A percentile compares a stretch with the other conserved stretches of the same genome.
These are phyloP conservation scores for Drosophila ochracea DNA, from an alignment of 2,888 invertebrate species.

Conservation along the genomic window DNA sequence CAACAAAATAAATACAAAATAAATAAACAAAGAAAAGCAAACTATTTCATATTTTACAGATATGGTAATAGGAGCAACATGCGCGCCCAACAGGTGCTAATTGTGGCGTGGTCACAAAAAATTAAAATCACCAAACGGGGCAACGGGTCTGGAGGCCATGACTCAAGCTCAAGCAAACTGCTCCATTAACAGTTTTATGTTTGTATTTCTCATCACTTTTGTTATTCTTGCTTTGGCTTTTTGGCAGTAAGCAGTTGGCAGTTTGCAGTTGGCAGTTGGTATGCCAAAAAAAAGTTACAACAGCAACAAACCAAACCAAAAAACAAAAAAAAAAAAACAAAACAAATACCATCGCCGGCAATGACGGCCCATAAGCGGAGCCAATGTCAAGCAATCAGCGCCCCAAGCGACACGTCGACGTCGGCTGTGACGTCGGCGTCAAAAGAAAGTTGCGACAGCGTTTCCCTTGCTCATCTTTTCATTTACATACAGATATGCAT, in stretches of 20 bases:
- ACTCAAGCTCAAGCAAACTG: slow-evolving; percentile 34
- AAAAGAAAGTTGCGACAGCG: slow-evolving; percentile 68
- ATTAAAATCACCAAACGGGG: slow-evolving; percentile 28
- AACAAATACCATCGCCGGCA: slow-evolving; percentile 1
- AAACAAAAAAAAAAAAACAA: neutral
- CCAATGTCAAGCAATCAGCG: slow-evolving; percentile 61
- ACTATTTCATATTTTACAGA: slow-evolving; percentile 41
- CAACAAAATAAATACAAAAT: neutral
- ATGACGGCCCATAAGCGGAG: slow-evolving; percentile 41
- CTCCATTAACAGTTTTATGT: slow-evolving; percentile 44
- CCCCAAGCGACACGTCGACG: slow-evolving; percentile 29
- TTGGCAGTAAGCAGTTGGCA: neutral
- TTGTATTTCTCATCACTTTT: slow-evolving; percentile 20
- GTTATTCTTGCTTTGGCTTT: neutral
- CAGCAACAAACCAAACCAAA: slow-evolving; percentile 5
- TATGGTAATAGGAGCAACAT: slow-evolving; percentile 46
- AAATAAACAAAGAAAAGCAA: neutral
- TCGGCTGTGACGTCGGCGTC: slow-evolving; percentile 23
- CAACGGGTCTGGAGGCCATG: slow-evolving; percentile 11
- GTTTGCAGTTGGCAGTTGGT: slow-evolving; percentile 8
- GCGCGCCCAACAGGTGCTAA: slow-evolving; percentile 64
- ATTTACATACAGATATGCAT: slow-evolving; percentile 30
- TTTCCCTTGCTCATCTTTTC: slow-evolving; percentile 62
- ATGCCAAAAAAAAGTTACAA: slow-evolving; percentile 23
- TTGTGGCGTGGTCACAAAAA: slow-evolving; percentile 50